Evolutionary conservation across 2,888 invertebrate species (phyloP), one percentile per base, ranked within the genome.

Genomic region (Tinea semifulvella): DNA sequence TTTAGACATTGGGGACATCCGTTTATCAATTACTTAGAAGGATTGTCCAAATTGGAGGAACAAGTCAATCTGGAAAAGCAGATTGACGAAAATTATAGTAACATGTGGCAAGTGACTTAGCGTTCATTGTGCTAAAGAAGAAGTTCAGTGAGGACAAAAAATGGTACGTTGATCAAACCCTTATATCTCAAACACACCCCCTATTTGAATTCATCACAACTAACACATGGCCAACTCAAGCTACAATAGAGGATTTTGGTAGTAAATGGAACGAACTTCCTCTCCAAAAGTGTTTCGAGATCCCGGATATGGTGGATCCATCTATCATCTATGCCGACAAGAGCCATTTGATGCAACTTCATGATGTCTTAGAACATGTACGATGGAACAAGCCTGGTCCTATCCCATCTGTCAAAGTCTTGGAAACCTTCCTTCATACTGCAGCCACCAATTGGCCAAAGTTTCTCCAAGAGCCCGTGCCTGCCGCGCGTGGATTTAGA

Each of bases 1-100:
- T 38, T 38, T n/a, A 14, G 38, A 3, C 38, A 38, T 38, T 38
- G 38, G 38, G 38, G 38, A 5, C 38, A 38, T 16, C 38, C 38
- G 4, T 38, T 38, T 17, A 7, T 38, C 4, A 11, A 38, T n/a
- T 38, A 17, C 11, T 17, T 38, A 18, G 17, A 38, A 38, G 38
- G 38, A n/a, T 16, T 38, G n/a, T 5, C 13, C 6, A 38, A 38
- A 16, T 16, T 13, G 5, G 5, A 17, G 5, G 38, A 38, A 14
- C 38, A 18, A 38, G 18, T 18, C n/a, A 38, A 14, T 17, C 5
- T 7, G 5, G 5, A 14, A 17, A 38, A 38, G 17, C 5, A 13
- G 3, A 16, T 38, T 38, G 38, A 38, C 17, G 8, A 38, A 16
- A n/a, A 31, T 31, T 38, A 38, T 38, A 17, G 5, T 16, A 38